These are phyloP conservation scores for Meloidogyne exigua DNA, from an alignment of 1,140 invertebrate genomes.

Conservation along the genomic window DNA sequence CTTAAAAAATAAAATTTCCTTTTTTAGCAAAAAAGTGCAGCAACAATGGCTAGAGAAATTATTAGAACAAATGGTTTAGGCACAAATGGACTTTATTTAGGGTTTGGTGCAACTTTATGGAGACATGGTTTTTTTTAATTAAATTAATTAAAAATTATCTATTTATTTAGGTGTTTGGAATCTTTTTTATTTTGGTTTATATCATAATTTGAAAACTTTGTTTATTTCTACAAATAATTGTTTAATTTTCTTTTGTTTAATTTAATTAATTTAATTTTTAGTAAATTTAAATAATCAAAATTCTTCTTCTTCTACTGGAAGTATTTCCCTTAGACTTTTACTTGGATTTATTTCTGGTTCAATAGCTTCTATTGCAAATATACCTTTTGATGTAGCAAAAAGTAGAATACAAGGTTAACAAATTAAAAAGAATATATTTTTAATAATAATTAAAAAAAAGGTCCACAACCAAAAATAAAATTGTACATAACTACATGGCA, in stretches of 20 bases:
- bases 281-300: not conserved
- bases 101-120: slow-evolving; percentile 80
- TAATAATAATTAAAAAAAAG: slow-evolving; percentile 63
- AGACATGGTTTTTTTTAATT: slow-evolving; percentile 83
- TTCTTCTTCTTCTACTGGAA: slow-evolving; percentile 71
- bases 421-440: not conserved
- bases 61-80: slow-evolving; percentile 75
- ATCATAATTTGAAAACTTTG: slow-evolving; percentile 81
- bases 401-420: slow-evolving; percentile 76
- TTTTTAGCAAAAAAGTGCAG: slow-evolving; percentile 73
- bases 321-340: slow-evolving; percentile 73
- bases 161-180: slow-evolving; percentile 73
- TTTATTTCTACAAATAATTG: slow-evolving; percentile 66
- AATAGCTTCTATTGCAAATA: slow-evolving; percentile 80
- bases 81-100: slow-evolving; percentile 78
- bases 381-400: slow-evolving; percentile 92
- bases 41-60: slow-evolving; percentile 76
- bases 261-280: too few relatives aligned
- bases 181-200: slow-evolving; percentile 88
- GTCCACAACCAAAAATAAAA: slow-evolving; percentile 77
- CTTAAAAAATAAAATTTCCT: not conserved
- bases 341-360: slow-evolving; percentile 82
- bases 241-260: slow-evolving; percentile 50
- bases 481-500: slow-evolving; percentile 78
- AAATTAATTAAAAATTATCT: slow-evolving; percentile 75